Evolutionary conservation across 1,140 invertebrate species (phyloP).

Genomic region (Potamilus streckersoni): DNA sequence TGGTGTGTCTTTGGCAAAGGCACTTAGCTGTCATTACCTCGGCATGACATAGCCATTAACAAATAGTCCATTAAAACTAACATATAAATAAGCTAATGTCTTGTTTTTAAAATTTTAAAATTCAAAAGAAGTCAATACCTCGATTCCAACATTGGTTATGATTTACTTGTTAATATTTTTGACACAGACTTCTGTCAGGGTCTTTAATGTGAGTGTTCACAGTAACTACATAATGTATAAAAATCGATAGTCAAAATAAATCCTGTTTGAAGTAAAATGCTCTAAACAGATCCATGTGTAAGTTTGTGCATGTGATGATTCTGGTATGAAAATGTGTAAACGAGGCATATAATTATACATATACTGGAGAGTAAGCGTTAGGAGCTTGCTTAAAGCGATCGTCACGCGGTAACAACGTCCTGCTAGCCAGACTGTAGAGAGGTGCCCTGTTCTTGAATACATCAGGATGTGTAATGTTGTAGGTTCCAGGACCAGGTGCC

Average conservation of each 20-base stretch:
- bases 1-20: too few species aligned
- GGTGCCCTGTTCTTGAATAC: conserved; percentile 78
- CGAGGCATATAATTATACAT: conserved; percentile 5
- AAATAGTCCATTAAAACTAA: too few species aligned
- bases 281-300: background rate
- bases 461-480: conserved; percentile 71
- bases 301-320: background rate
- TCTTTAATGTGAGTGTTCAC: background rate
- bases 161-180: too few species aligned
- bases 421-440: conserved; percentile 84
- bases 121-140: too few species aligned
- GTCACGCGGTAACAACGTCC: conserved; percentile 79
- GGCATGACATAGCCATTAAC: too few species aligned
- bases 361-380: too few species aligned
- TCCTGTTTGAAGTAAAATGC: background rate
- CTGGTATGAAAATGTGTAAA: background rate
- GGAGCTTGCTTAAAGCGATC: conserved; percentile 75
- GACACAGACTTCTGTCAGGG: background rate
- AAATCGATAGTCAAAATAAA: background rate
- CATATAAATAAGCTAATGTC: too few species aligned
- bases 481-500: conserved; percentile 70
- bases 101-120: too few species aligned
- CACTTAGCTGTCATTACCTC: too few species aligned
- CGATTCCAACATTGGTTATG: too few species aligned
- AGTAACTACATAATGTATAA: background rate